These are phyloP conservation scores for Icerya purchasi DNA, from an alignment of 2,888 invertebrate species.

Conservation along the genomic window DNA sequence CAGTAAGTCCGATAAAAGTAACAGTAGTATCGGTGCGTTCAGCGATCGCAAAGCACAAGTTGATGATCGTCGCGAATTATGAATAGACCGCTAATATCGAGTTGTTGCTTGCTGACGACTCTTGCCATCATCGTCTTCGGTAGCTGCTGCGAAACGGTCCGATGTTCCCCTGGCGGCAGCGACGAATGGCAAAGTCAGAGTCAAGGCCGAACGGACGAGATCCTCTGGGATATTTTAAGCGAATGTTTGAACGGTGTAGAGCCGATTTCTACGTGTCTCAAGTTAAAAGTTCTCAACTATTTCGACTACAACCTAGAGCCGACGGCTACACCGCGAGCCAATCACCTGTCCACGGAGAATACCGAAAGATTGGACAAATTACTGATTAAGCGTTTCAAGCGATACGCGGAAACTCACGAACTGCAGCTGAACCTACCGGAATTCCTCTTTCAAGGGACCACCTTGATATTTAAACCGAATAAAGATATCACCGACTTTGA, in stretches of 20 bases:
- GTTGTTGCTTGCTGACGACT: too few species aligned
- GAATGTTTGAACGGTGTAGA: conserved; percentile 6
- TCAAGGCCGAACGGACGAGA: conserved; percentile 6
- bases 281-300: conserved; percentile 9
- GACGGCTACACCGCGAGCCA: background rate
- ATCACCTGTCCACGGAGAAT: background rate
- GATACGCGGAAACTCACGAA: conserved; percentile 47
- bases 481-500: conserved; percentile 27
- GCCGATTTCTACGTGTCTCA: conserved; percentile 7
- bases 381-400: conserved; percentile 8
- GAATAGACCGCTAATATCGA: too few species aligned
- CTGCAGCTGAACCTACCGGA: conserved; percentile 50
- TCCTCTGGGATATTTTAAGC: conserved; percentile 5
- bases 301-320: conserved; percentile 11
- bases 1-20: too few species aligned
- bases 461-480: conserved; percentile 23
- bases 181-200: too few species aligned
- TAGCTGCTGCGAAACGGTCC: too few species aligned
- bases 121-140: too few species aligned
- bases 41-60: too few species aligned
- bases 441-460: conserved; percentile 42
- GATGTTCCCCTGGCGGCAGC: too few species aligned
- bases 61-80: too few species aligned
- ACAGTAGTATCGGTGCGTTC: too few species aligned
- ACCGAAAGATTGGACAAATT: conserved; percentile 8